Evolutionary conservation across 2,113 vertebrate genomes (phyloP), one percentile per base, ranked within the genome.

Genomic region (Otolemur garnettii): DNA sequence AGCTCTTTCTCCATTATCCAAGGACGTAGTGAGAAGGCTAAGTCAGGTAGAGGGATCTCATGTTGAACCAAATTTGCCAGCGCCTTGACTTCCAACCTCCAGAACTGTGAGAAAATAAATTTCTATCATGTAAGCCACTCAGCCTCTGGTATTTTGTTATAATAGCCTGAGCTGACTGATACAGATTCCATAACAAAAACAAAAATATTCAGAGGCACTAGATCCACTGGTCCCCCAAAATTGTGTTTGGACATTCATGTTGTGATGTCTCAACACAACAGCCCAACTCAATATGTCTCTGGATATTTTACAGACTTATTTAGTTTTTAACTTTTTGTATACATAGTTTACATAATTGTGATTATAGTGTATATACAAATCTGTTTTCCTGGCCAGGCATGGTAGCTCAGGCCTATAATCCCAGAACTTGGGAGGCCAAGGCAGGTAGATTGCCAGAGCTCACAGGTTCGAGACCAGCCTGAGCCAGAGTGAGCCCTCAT

Each of bases 71-170:
- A 21, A 50, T 50, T 42, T 90, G 35, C 60, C 77, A 19, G 74
- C 50, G 68, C 13, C n/a, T 86, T 78, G 19, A 33, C 21, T 66
- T 92, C 21, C n/a, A 60, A 57, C 30, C 66, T 75, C 42, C n/a
- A 26, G 13, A 93, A 87, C 24, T 62, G 14, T 57, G 45, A 95
- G 35, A 86, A 90, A 81, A 68, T 74, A 45, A 64, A 91, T 30
- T 57, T 77, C 45, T 55, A 66, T 17, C 42, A 55, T 53, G 42
- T 42, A 53, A 82, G 33, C 55, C 42, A 83, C n/a, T 35, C 19
- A 81, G 35, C 53, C 78, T 72, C 55, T 79, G 62, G 26, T 64
- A 50, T 72, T 78, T 92, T 82, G 26, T 81, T 77, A 66, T 62
- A 42, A 21, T 7, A 77, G 18, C 55, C 33, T 0, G 7, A 71